Evolutionary conservation across 2,888 invertebrate species (phyloP).

Genomic region (Hemaris fuciformis): DNA sequence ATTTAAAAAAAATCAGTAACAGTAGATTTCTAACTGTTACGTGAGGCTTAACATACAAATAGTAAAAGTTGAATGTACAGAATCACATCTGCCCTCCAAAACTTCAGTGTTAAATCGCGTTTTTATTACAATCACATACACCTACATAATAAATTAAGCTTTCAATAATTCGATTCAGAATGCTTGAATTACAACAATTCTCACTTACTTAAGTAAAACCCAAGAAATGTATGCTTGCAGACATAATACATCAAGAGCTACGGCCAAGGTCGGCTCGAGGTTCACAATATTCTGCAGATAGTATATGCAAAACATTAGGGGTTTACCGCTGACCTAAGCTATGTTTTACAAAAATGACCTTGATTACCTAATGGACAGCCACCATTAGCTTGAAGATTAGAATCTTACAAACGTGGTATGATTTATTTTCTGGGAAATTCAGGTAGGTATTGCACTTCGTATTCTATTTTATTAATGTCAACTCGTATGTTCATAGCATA

Average conservation of each 20-base stretch:
- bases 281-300: not conserved
- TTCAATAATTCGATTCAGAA: too few species aligned
- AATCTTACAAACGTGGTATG: not conserved
- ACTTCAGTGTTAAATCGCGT: too few species aligned
- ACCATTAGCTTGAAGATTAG: not conserved
- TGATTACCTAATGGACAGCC: conserved; percentile 16
- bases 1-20: too few species aligned
- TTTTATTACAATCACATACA: too few species aligned
- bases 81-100: too few species aligned
- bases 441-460: not conserved
- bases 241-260: not conserved
- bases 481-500: too few species aligned
- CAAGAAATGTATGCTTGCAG: not conserved
- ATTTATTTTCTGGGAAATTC: not conserved
- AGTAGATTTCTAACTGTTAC: too few species aligned
- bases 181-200: not conserved
- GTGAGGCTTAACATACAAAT: too few species aligned
- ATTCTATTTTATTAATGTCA: too few species aligned
- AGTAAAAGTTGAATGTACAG: too few species aligned
- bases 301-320: not conserved
- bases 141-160: too few species aligned
- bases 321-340: not conserved
- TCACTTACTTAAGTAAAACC: not conserved
- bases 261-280: not conserved
- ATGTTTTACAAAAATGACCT: not conserved